Evolutionary conservation across 2,888 invertebrate genomes (phyloP).

Genomic region (Torymus auratus): DNA sequence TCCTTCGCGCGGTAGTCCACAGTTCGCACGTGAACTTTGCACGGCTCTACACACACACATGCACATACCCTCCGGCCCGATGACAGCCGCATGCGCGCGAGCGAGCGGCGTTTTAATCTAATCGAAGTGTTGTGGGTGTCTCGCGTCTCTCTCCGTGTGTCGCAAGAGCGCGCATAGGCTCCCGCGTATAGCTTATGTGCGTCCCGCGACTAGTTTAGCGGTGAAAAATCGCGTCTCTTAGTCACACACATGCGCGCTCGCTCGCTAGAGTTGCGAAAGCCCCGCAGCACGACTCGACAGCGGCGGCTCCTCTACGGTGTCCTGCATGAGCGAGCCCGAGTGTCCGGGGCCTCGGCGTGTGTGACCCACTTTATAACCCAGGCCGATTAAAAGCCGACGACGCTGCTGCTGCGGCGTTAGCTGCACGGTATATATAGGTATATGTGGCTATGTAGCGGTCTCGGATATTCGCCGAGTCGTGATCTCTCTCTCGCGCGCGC

Average conservation of each 20-base stretch:
- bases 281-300: conserved; percentile 39
- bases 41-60: conserved; percentile 10
- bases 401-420: background rate
- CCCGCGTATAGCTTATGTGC: conserved; percentile 18
- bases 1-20: too few species aligned
- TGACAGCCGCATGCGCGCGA: too few species aligned
- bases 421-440: too few species aligned
- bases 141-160: conserved; percentile 59
- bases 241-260: conserved; percentile 66
- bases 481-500: too few species aligned
- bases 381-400: conserved; percentile 52
- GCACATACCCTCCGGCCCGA: conserved; percentile 56
- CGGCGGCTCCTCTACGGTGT: conserved; percentile 59
- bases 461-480: too few species aligned
- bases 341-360: conserved; percentile 67
- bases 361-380: conserved; percentile 68
- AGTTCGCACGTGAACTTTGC: conserved; percentile 26
- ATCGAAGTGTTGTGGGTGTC: conserved; percentile 72
- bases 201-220: conserved; percentile 69
- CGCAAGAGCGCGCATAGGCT: conserved; percentile 70
- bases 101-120: conserved; percentile 63
- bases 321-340: conserved; percentile 73
- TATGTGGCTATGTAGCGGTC: too few species aligned
- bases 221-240: conserved; percentile 74
- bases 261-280: conserved; percentile 41